phyloP scores from a whole-genome alignment of 2,797 vertebrate genomes.

The Amniataba percoides region DNA sequence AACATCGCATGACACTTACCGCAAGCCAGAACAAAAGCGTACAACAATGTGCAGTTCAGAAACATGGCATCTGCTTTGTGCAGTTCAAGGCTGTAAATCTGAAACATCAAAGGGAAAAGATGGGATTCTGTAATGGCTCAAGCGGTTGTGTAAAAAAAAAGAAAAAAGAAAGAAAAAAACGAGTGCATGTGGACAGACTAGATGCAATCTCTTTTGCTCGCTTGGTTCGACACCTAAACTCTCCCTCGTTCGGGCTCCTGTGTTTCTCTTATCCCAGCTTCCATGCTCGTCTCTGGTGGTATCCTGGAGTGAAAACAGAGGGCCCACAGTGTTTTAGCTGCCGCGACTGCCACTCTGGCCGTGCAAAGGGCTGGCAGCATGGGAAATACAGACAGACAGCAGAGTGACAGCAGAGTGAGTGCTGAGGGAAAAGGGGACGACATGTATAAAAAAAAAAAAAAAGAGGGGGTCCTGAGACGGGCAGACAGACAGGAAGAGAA shows the following conservation, averaged over 20 bases:
- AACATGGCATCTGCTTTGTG: conserved; percentile 62
- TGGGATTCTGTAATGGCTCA: conserved; percentile 35
- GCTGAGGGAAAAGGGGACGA: conserved; percentile 45
- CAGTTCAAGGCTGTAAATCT: conserved; percentile 60
- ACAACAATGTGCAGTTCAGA: conserved; percentile 54
- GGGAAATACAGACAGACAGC: conserved; percentile 63
- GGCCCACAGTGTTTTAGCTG: conserved; percentile 45
- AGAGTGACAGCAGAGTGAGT: conserved; percentile 57
- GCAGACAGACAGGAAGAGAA: conserved; percentile 43
- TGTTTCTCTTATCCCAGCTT: conserved; percentile 20
- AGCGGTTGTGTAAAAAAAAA: conserved; percentile 34
- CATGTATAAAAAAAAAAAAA: conserved; percentile 43
- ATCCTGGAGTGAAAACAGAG: conserved; percentile 23
- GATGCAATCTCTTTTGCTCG: conserved; percentile 39
- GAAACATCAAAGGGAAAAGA: conserved; percentile 60
- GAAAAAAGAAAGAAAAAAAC: too few relatives aligned
- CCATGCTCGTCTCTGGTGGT: conserved; percentile 6
- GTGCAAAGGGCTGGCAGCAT: conserved; percentile 34
- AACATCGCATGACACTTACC: conserved; percentile 54
- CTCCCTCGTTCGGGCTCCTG: conserved; percentile 1
- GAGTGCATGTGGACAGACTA: conserved; percentile 31
- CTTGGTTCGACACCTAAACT: conserved; percentile 39
- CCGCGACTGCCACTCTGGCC: conserved; percentile 53
- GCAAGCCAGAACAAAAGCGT: conserved; percentile 69
- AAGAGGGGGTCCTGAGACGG: conserved; percentile 23